A percentile compares a stretch with the other conserved stretches of the same genome.
Evolutionary conservation across 2,888 invertebrate genomes (phyloP).

Genomic region (Sinhomidia bicolor): DNA sequence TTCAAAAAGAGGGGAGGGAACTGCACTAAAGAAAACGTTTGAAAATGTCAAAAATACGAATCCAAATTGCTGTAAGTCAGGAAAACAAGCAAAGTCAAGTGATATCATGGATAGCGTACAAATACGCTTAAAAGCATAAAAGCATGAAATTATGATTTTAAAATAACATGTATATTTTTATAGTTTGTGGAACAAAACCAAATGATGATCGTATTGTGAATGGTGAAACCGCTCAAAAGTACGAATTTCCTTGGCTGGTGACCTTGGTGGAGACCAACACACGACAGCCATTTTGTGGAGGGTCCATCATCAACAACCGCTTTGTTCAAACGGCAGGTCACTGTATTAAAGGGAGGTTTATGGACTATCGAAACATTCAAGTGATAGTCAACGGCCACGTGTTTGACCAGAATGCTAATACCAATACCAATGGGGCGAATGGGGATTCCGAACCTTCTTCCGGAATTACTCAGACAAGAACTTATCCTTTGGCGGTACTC

Average conservation of each 20-base stretch:
- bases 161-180: neutral
- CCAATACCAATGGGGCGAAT: no score
- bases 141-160: neutral
- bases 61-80: constrained; percentile 75
- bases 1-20: constrained; percentile 65
- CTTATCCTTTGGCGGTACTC: constrained; percentile 18
- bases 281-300: constrained; percentile 72
- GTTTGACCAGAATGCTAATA: constrained; percentile 76
- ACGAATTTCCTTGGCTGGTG: constrained; percentile 78
- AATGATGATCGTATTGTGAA: constrained; percentile 75
- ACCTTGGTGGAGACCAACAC: constrained; percentile 76
- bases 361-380: constrained; percentile 67
- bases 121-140: no score
- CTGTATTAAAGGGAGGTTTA: constrained; percentile 67
- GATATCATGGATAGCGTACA: no score
- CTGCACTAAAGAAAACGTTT: constrained; percentile 1
- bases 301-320: constrained; percentile 68
- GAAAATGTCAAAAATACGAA: constrained; percentile 46
- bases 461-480: neutral
- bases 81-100: no score
- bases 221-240: constrained; percentile 73
- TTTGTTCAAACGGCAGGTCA: constrained; percentile 64
- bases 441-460: no score
- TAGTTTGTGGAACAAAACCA: constrained; percentile 76
- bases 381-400: constrained; percentile 60